Base-by-base conservation (phyloP, 1,140 invertebrate genomes). In the Wasmannia auropunctata region DNA sequence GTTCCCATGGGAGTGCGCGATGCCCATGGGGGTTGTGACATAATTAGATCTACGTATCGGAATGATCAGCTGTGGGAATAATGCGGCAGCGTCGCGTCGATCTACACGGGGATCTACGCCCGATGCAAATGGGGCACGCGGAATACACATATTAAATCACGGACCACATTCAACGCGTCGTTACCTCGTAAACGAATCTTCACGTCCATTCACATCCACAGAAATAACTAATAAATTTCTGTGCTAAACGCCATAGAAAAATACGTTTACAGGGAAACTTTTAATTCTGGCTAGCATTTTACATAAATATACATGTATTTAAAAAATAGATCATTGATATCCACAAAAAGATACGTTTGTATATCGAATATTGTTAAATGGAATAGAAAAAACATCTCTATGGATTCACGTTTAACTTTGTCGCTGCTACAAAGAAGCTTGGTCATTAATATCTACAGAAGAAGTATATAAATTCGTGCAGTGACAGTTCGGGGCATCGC, bases 1-100 rank as follows among this genome's bases (percentile, higher is more conserved):
- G 88, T 91, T 91, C 88, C 89, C 90, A 83, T 91, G 90, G 87
- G 90, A 91, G 87, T 87, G 51, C 79, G 83, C 79, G 83, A 83
- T 90, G 89, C 87, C 89, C 89, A 65, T 74, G 86, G 87, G 81
- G 88, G 46, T 86, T 91, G 87, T 88, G 84, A 90, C 84, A 90
- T 91, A 91, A 91, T 91, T 91, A 91, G 88, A 83, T 86, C 77
- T 84, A 80, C 90, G 79, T 91, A 91, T 91, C 90, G 90, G 90
- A 90, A 91, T 91, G 90, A 91, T 91, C 90, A 86, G 87, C 87
- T 91, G 90, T 90, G 90, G 90, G 89, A 91, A 91, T 90, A 79
- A 31, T 60, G 43, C 67, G 46, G 54, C 43, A n/a, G 54, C 69
- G 25, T 46, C 60, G n/a, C n/a, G 87, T 81, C 84, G 87, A 88